Evolutionary conservation across 2,797 vertebrate genomes (phyloP).

Genomic region (Spheniscus humboldti): DNA sequence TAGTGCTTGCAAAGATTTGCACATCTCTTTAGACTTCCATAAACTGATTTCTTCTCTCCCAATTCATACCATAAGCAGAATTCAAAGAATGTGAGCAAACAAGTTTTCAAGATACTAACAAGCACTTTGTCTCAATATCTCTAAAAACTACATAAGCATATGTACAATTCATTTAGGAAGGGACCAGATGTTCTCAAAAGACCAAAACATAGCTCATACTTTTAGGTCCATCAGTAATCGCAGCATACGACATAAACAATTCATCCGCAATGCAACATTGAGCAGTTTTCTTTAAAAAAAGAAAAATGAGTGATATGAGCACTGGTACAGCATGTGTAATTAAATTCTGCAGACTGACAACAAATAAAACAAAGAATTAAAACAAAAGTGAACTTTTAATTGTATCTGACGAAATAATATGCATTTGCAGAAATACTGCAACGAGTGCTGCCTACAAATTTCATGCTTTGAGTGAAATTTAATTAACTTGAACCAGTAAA

Average conservation of each 20-base stretch:
- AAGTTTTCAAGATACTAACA: not conserved
- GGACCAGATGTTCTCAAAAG: not conserved
- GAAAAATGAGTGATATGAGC: not conserved
- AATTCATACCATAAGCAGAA: not conserved
- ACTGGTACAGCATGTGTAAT: not conserved
- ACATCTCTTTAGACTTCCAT: not conserved
- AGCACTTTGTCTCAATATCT: not conserved
- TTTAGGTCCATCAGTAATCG: not conserved
- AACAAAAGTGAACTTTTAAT: not conserved
- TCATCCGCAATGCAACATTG: not conserved
- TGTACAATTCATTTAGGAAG: not conserved
- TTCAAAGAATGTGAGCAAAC: conserved; percentile 32
- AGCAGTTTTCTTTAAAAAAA: not conserved
- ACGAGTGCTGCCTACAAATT: not conserved
- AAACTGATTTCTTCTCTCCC: not conserved
- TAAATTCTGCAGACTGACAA: not conserved
- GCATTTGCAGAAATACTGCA: not conserved
- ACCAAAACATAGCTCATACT: not conserved
- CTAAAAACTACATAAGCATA: not conserved
- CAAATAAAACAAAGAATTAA: not conserved
- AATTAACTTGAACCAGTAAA: conserved; percentile 49
- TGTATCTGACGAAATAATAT: not conserved
- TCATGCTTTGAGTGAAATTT: conserved; percentile 41
- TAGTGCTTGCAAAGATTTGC: not conserved
- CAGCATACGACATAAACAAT: not conserved